Base-by-base conservation (phyloP, 1,140 invertebrate species). In the Diachasmimorpha longicaudata region DNA sequence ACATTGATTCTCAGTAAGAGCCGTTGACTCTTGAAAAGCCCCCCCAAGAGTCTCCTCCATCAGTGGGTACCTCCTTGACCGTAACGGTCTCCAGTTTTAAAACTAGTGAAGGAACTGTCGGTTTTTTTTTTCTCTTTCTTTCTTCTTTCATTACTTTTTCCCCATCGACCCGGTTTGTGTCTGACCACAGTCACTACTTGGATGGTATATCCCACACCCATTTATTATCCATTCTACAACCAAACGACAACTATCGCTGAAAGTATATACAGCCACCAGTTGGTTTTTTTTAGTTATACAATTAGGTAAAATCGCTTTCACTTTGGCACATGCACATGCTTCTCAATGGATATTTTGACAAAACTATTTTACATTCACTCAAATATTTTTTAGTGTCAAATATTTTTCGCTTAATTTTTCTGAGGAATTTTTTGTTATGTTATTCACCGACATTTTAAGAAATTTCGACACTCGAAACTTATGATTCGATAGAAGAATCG, bases 271-370 rank as follows among this genome's bases (percentile, higher is more conserved):
- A 74, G 66, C 8, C n/a, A 19, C 63, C 21, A 25, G 10, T 31
- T 63, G 19, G 14, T 25, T 23, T 63, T n/a, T 63, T 63, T 70
- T 44, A 31, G 44, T 75, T 75, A 70, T 67, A 75, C 73, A 75
- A 75, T 63, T 46, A 52, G 70, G 73, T 70, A 70, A 75, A 75
- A 75, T 69, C 73, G 73, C 73, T 75, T 75, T 75, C 73, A 75
- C 73, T 69, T 63, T 70, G 44, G 46, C 44, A 70, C 72, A 74
- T 42, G 31, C 66, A 66, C 72, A 74, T 42, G 31, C 66, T 44
- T 69, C 67, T 67, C 9, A 36, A 9, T 37, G 37, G 6, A 19
- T 16, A 66, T 55, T 42, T 48, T 8, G 31, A 2, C 31, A n/a
- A 68, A 10, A 37, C 36, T 52, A 16, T 48, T 44, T 70, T 2